Conservation (phyloP, 1,140 invertebrate genomes). For the Apis mellifera region DNA sequence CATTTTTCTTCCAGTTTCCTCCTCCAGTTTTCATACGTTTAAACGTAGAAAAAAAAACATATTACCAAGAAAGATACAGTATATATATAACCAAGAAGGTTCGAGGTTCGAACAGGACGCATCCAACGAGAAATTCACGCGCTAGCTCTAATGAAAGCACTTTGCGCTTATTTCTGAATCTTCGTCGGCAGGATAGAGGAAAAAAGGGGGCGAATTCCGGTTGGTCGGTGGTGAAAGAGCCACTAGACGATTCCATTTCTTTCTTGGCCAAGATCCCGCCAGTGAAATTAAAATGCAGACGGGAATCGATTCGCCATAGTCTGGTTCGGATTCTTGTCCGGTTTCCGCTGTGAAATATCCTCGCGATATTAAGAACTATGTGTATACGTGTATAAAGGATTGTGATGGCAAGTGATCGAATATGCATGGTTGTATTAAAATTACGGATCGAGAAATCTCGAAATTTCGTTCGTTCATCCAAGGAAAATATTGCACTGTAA, state of each 20-base stretch:
- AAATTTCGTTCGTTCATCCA: no score
- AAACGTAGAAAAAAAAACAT: not conserved
- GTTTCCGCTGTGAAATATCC: conserved; percentile 3
- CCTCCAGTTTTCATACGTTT: not conserved
- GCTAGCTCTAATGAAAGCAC: not conserved
- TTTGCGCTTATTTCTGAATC: conserved; percentile 2
- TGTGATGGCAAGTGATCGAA: not conserved
- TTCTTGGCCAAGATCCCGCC: not conserved
- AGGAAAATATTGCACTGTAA: no score
- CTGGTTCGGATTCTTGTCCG: not conserved
- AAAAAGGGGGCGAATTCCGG: not conserved
- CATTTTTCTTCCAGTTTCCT: not conserved
- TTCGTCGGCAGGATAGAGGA: not conserved
- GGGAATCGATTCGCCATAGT: conserved; percentile 27
- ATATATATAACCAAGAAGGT: not conserved
- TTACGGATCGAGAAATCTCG: not conserved
- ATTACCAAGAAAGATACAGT: not conserved
- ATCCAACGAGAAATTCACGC: conserved; percentile 1
- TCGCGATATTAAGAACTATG: conserved; percentile 27
- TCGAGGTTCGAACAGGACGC: not conserved
- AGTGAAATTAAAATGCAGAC: conserved; percentile 37
- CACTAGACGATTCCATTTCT: conserved; percentile 22
- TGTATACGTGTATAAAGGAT: not conserved
- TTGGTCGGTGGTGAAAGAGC: conserved; percentile 17
- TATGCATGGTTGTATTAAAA: not conserved